Conservation (phyloP, 2,888 invertebrate species). For the Hyppa rectilinea region DNA sequence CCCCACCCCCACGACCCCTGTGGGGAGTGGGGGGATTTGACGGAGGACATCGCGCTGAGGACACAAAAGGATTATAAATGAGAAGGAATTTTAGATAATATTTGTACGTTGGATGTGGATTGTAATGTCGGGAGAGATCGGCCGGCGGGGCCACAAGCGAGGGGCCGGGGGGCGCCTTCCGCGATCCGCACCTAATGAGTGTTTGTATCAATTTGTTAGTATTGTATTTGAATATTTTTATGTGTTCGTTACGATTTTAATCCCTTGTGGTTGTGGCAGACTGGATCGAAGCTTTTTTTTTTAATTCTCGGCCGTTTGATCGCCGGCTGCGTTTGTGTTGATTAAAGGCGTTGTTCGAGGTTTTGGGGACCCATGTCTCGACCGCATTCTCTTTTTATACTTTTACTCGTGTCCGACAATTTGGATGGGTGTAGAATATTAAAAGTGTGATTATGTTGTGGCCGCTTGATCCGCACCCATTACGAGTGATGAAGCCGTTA, state of each 20-base stretch:
- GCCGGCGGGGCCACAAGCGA: slow-evolving; percentile 72
- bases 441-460: slow-evolving; percentile 57
- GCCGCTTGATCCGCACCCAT: slow-evolving; percentile 41
- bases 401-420: slow-evolving; percentile 63
- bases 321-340: slow-evolving; percentile 81
- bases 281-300: slow-evolving; percentile 86
- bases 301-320: slow-evolving; percentile 86
- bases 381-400: slow-evolving; percentile 66
- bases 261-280: slow-evolving; percentile 85
- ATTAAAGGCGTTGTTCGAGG: slow-evolving; percentile 83
- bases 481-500: slow-evolving; percentile 55
- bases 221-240: slow-evolving; percentile 91
- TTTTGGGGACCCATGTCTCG: slow-evolving; percentile 72
- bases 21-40: slow-evolving; percentile 81
- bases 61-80: slow-evolving; percentile 91
- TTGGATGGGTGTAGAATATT: slow-evolving; percentile 59
- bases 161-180: slow-evolving; percentile 81
- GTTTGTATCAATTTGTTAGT: slow-evolving; percentile 91
- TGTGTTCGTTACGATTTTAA: slow-evolving; percentile 90
- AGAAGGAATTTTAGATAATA: slow-evolving; percentile 91
- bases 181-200: slow-evolving; percentile 89
- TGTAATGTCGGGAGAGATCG: slow-evolving; percentile 88
- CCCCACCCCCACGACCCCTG: slow-evolving; percentile 79
- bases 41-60: slow-evolving; percentile 90
- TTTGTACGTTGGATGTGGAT: slow-evolving; percentile 91